These are phyloP conservation scores for Prolemur simus DNA, from an alignment of 2,113 vertebrate genomes.

Conservation along the genomic window DNA sequence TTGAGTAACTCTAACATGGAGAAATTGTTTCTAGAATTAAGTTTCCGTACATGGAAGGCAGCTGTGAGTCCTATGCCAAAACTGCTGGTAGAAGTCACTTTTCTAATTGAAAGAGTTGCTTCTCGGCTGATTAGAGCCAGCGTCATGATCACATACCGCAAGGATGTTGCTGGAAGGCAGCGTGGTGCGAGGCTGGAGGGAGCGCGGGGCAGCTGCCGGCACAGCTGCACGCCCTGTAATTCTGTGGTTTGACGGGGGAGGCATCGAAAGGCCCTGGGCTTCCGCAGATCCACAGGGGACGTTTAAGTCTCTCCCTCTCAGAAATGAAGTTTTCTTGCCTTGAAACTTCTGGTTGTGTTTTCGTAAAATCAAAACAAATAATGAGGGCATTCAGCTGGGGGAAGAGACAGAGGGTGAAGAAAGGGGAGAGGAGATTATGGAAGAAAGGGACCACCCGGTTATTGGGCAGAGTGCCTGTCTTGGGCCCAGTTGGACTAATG, in stretches of 20 bases:
- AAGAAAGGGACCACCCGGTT: background rate
- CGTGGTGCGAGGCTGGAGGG: background rate
- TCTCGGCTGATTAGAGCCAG: background rate
- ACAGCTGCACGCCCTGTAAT: constrained; percentile 54
- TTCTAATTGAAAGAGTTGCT: background rate
- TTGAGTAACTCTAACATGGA: background rate
- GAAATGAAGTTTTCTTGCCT: background rate
- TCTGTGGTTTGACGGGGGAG: constrained; percentile 34
- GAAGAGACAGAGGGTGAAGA: background rate
- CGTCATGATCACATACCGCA: background rate
- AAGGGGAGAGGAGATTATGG: background rate
- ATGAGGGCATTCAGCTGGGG: background rate
- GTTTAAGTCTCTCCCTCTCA: background rate
- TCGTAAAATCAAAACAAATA: constrained; percentile 23
- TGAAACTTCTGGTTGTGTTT: constrained; percentile 8
- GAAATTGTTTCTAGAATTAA: background rate
- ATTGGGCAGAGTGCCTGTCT: background rate
- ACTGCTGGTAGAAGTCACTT: background rate
- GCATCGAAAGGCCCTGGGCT: constrained; percentile 4
- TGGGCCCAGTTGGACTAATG: background rate
- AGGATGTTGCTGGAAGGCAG: background rate
- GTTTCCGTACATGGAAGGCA: background rate
- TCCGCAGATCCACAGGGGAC: background rate
- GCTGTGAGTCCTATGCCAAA: background rate
- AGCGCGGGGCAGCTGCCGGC: constrained; percentile 24